Evolutionary conservation across 2,797 vertebrate species (phyloP), one percentile per base, ranked within the genome.

Genomic region (Aphelocoma californica): DNA sequence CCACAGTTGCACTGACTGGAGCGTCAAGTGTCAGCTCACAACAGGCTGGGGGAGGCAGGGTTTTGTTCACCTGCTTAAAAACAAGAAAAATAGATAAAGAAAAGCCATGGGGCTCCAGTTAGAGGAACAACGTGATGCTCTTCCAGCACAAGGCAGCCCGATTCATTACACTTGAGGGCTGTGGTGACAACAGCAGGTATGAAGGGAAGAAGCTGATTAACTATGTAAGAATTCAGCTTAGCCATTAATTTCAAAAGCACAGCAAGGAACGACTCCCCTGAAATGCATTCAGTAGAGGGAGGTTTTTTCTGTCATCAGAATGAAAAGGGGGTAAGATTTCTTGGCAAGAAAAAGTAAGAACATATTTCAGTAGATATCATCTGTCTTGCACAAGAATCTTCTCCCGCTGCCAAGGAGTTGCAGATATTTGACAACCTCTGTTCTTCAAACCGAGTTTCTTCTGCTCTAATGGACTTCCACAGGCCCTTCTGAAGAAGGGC

Each of bases 321-420:
- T 57, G 65, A 95, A 89, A 94, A 94, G 50, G 88, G 95, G 90
- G 91, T 95, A 96, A 95, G 95, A 95, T 97, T 91, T 95, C 90
- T 92, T 96, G 96, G 95, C 93, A 95, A 87, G 94, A 72, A 93
- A 91, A 95, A 95, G 81, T 67, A 94, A 93, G 95, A 96, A 90
- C 90, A 96, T 95, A 95, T 95, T 97, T 96, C 90, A 95, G 83
- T 50, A 96, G 95, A 95, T 93, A 95, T 96, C 96, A 96, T 96
- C 93, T 97, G 96, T 97, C 96, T 97, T 97, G 96, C 96, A 95
- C 92, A 97, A 93, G 94, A 96, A 95, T 94, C 86, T 95, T 80
- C 90, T 88, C 18, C 91, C 87, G 77, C 94, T 97, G 96, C 96
- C 96, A 97, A 96, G 71, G 88, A 96, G 92, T 32, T 96, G 83